Conservation (phyloP, 2,797 vertebrate species). For the Vireo griseus region DNA sequence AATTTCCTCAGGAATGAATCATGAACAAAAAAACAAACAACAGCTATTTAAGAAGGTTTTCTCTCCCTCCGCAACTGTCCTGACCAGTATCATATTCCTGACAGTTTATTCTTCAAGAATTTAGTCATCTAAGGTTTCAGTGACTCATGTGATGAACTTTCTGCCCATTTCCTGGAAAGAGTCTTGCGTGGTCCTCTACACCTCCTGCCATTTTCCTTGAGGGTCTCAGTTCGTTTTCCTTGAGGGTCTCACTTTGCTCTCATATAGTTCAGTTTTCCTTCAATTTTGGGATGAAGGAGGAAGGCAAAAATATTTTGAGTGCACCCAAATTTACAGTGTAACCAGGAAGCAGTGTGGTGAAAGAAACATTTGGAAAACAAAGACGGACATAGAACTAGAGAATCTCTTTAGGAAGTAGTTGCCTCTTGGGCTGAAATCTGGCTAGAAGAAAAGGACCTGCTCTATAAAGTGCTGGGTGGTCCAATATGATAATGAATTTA, state of each 20-base stretch:
- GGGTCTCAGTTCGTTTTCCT: neutral
- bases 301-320: neutral
- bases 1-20: slow-evolving; percentile 59
- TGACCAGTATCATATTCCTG: slow-evolving; percentile 40
- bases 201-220: neutral
- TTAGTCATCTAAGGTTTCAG: slow-evolving; percentile 41
- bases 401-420: neutral
- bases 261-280: neutral
- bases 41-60: slow-evolving; percentile 36
- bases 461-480: neutral
- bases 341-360: neutral
- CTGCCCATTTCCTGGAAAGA: slow-evolving; percentile 56
- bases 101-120: slow-evolving; percentile 51
- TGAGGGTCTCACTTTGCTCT: neutral
- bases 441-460: neutral
- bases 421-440: neutral
- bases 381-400: neutral
- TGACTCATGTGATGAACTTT: slow-evolving; percentile 55
- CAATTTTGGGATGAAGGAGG: neutral
- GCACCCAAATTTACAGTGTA: neutral
- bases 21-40: neutral
- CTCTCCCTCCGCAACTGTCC: neutral
- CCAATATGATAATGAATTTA: neutral
- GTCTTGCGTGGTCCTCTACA: neutral
- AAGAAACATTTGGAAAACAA: slow-evolving; percentile 12